Base-by-base conservation (phyloP, 2,797 vertebrate genomes). In the Clarias laeviceps region DNA sequence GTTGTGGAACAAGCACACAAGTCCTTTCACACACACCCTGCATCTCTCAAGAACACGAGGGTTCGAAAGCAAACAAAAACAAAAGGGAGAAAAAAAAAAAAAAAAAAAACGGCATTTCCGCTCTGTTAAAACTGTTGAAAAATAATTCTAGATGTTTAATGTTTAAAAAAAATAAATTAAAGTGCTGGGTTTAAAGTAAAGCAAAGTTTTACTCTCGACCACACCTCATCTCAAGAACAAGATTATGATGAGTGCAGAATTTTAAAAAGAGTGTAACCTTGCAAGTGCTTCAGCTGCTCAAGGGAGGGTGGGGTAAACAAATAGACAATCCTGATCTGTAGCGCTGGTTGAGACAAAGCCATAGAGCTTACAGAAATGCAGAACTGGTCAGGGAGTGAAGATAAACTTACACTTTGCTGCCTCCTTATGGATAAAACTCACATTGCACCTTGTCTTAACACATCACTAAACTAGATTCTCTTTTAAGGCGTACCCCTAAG, bases 371-470 rank as follows among this genome's bases (percentile, higher is more conserved):
- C 4, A 83, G 22, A 9, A 84, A 0, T n/a, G 57, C 45, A 77
- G 64, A 74, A 56, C 56, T 68, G 73, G 57, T 79, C 69, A 2
- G 56, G 5, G 22, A 37, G 73, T 50, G 15, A 77, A 11, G 64
- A 45, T 83, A 82, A 66, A 64, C 37, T 88, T 9, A 15, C 73
- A 24, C 62, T 86, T 79, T 86, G 83, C 87, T 85, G 87, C 87
- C 87, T 81, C 81, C 85, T 82, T 27, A 65, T 65, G 85, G 82
- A 85, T 11, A 77, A 40, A 57, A 24, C 59, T 4, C 20, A 34
- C 32, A 78, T 2, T 57, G 34, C 70, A 57, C 32, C 4, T 15
- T 40, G 45, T n/a, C 12, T 79, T 29, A 73, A 45, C 32, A 79
- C 2, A 2, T 54, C 17, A 32, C 54, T 37, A 40, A 34, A 40